Percentiles rank a stretch among this genome's conserved stretches.
Conservation (phyloP, 2,797 vertebrate species). For the Orientallactaga sibirica region DNA sequence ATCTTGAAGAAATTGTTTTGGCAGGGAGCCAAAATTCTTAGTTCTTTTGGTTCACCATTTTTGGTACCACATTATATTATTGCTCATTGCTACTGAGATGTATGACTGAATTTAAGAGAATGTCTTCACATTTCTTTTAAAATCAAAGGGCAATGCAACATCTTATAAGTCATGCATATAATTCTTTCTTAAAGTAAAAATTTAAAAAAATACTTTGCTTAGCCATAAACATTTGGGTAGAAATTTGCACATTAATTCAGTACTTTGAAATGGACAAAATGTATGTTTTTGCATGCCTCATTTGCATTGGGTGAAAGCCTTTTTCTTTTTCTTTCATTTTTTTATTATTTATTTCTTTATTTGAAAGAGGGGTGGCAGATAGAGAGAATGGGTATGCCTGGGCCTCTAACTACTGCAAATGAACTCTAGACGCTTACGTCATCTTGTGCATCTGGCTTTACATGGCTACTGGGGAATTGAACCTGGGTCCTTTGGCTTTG, state of each 20-base stretch:
- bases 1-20: background rate
- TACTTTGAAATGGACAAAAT: conserved; percentile 5
- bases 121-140: background rate
- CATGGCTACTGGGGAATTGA: too few species aligned
- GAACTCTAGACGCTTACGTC: too few species aligned
- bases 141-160: background rate
- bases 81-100: background rate
- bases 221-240: background rate
- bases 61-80: background rate
- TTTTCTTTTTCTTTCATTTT: too few species aligned
- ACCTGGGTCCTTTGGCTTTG: too few species aligned
- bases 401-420: too few species aligned
- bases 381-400: too few species aligned
- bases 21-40: background rate
- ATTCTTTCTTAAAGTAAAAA: background rate
- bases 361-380: too few species aligned
- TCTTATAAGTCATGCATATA: background rate
- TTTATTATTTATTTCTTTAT: too few species aligned
- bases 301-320: background rate
- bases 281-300: background rate
- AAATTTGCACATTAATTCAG: background rate
- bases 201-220: background rate
- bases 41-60: background rate
- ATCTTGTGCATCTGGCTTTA: too few species aligned
- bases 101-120: background rate